These are phyloP conservation scores for Glossosoma conforme DNA, from an alignment of 1,140 invertebrate species.

Conservation along the genomic window DNA sequence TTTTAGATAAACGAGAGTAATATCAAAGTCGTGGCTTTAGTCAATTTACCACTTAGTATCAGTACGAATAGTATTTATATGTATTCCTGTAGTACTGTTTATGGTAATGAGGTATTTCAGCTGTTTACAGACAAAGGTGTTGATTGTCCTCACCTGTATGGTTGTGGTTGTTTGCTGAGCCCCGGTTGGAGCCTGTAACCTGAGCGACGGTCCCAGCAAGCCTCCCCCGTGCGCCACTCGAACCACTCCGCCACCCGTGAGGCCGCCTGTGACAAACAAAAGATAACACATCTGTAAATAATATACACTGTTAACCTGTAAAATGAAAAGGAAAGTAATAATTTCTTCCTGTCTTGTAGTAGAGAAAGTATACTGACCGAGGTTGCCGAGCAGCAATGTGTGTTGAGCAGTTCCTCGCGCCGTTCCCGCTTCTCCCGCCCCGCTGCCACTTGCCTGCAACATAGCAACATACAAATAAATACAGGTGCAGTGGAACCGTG, in stretches of 20 bases:
- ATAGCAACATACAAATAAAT: neutral
- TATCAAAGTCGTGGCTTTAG: neutral
- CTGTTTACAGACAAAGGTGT: neutral
- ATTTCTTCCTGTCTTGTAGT: neutral
- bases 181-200: conserved; percentile 22
- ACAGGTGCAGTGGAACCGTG: too few relatives aligned
- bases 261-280: conserved; percentile 3
- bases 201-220: conserved; percentile 18
- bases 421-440: neutral
- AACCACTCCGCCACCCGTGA: conserved; percentile 26
- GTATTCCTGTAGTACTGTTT: neutral
- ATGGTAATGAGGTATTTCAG: neutral
- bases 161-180: conserved; percentile 9
- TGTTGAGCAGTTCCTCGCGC: conserved; percentile 14
- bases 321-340: neutral
- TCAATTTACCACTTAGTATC: neutral
- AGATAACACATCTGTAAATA: conserved; percentile 1
- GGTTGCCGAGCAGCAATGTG: conserved; percentile 25
- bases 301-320: neutral
- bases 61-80: neutral
- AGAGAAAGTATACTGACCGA: conserved; percentile 11
- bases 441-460: conserved; percentile 14
- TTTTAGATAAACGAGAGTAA: too few relatives aligned
- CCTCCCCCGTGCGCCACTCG: conserved; percentile 24
- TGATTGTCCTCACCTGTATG: conserved; percentile 12